phyloP scores from a whole-genome alignment of 30 jellyfish, hydroid and myxozoan genomes.

The Aurelia aurita complex sp. Pacific region DNA sequence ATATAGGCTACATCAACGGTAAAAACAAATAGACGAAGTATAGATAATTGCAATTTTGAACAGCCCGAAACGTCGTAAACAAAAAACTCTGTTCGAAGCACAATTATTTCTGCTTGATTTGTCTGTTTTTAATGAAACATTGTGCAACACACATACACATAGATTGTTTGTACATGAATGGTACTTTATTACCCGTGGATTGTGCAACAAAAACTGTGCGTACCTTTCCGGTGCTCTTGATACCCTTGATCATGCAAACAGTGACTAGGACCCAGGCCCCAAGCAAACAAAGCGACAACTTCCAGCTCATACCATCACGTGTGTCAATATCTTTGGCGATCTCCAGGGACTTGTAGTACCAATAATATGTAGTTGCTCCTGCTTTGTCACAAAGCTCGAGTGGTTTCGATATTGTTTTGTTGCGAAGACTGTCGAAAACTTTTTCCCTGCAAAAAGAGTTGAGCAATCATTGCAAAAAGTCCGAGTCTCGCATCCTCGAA shows the following conservation, averaged over 20 bases:
- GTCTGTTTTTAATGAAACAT: too few species aligned
- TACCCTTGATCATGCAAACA: conserved; percentile 83
- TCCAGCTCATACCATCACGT: conserved; percentile 74
- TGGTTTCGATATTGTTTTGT: conserved; percentile 17
- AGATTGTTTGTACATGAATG: too few species aligned
- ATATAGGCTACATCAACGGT: too few species aligned
- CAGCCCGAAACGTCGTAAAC: too few species aligned
- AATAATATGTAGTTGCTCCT: conserved; percentile 81
- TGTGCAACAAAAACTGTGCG: not conserved
- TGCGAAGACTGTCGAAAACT: not conserved
- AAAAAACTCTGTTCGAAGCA: too few species aligned
- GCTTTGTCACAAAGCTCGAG: conserved; percentile 65
- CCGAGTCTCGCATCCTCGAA: too few species aligned
- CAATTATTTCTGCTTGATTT: too few species aligned
- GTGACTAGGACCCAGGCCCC: conserved; percentile 76
- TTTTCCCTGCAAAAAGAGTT: conserved; percentile 12
- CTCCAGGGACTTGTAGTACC: conserved; percentile 75
- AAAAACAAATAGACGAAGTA: too few species aligned
- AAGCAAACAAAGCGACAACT: conserved; percentile 57
- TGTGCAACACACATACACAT: too few species aligned
- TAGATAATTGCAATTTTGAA: too few species aligned
- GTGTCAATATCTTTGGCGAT: conserved; percentile 63
- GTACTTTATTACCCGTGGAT: too few species aligned
- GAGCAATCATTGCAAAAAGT: too few species aligned
- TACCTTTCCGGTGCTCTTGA: conserved; percentile 89